Base-by-base conservation (phyloP, 2,113 vertebrate species). In the Malurus melanocephalus region DNA sequence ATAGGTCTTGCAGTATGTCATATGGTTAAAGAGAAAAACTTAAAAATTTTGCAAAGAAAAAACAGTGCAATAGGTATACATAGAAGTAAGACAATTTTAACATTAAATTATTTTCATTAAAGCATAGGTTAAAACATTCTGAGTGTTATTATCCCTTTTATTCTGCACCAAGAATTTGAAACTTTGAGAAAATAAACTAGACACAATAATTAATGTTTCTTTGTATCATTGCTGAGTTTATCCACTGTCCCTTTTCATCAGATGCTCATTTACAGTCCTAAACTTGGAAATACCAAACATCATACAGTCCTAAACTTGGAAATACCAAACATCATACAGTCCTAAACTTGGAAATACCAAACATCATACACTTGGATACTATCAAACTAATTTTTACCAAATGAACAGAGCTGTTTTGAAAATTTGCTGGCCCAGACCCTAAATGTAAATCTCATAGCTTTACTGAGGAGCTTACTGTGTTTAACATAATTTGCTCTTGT, bases 61-160 rank as follows among this genome's bases (percentile, higher is more conserved):
- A 73, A 17, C 24, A 4, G 2, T 51, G 14, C 13, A 33, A 83
- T 61, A 76, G 2, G 0, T 32, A 20, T 17, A 35, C 1, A 2
- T 4, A 35, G 23, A 48, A 21, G 10, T 23, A 45, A 80, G 81
- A 67, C 4, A 20, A 28, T 27, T 40, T 43, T 61, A 78, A n/a
- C 8, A n/a, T 24, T 56, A 3, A 64, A 38, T 46, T 3, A 0
- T 11, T 46, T 61, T 11, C 2, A 2, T 4, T 77, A 45, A 49
- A 78, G 2, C 1, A 7, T 23, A 13, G 5, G 2, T 71, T 67
- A 80, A 85, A 83, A 43, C 1, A 67, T 76, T 60, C 32, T 27
- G 4, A 51, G 30, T 51, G 9, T 46, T 86, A 22, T 66, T 72
- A 6, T 40, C 8, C n/a, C 15, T 51, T n/a, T 64, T 12, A 45